These are phyloP conservation scores for Perodicticus potto DNA, from an alignment of 2,797 vertebrate genomes.

Conservation along the genomic window DNA sequence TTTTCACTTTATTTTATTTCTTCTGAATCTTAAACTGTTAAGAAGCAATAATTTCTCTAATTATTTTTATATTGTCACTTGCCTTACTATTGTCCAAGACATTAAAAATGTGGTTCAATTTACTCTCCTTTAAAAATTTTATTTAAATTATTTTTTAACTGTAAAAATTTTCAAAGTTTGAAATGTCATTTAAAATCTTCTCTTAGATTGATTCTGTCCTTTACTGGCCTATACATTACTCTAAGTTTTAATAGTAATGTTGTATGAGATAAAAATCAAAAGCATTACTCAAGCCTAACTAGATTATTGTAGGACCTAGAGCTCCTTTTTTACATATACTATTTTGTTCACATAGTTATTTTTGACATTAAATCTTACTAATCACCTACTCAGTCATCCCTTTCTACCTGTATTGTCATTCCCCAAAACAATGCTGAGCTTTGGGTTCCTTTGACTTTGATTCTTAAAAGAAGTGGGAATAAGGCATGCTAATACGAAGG, in stretches of 20 bases:
- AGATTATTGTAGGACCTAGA: neutral
- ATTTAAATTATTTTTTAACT: neutral
- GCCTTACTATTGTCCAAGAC: neutral
- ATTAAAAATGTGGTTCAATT: neutral
- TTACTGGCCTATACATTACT: neutral
- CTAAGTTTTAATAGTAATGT: neutral
- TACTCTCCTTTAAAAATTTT: neutral
- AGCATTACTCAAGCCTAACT: neutral
- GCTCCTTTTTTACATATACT: neutral
- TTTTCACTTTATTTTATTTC: neutral
- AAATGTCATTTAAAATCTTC: neutral
- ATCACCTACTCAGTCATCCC: neutral
- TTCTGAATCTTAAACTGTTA: constrained; percentile 1
- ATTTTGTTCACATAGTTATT: neutral
- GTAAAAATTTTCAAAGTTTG: neutral
- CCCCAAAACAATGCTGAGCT: constrained; percentile 2
- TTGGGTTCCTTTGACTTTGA: neutral
- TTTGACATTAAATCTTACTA: neutral
- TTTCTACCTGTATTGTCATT: neutral
- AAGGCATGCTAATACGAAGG: neutral
- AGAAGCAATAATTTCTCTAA: neutral
- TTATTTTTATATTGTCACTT: neutral
- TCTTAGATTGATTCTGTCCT: neutral
- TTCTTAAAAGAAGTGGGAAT: neutral
- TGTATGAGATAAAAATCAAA: neutral